phyloP scores from a whole-genome alignment of 1,140 invertebrate species.

The Neodiprion lecontei region DNA sequence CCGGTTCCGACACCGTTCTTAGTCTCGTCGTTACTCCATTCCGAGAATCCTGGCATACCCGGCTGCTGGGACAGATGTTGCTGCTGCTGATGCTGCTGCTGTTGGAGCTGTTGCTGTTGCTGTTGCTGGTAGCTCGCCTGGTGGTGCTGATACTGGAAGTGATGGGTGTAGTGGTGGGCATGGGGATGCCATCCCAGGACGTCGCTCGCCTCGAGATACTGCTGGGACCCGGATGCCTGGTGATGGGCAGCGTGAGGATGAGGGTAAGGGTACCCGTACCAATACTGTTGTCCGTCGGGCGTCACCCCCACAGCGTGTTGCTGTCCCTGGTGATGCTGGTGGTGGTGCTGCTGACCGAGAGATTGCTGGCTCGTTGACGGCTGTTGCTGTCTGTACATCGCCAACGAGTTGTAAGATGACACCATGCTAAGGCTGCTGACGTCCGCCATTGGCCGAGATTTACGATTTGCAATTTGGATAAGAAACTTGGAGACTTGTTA shows the following conservation, averaged over 20 bases:
- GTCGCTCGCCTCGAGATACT: conserved; percentile 39
- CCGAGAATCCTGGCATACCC: conserved; percentile 26
- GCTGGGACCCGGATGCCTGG: conserved; percentile 36
- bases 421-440: conserved; percentile 35
- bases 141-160: conserved; percentile 45
- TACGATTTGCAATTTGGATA: not conserved
- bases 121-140: conserved; percentile 27
- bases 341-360: conserved; percentile 29
- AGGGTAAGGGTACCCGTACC: conserved; percentile 33
- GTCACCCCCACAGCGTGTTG: conserved; percentile 23
- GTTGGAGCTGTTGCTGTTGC: conserved; percentile 34
- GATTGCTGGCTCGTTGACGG: conserved; percentile 13
- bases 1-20: conserved; percentile 37
- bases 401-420: conserved; percentile 41
- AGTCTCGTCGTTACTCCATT: conserved; percentile 49
- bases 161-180: conserved; percentile 46
- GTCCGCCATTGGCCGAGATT: conserved; percentile 26
- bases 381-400: conserved; percentile 40
- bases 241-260: conserved; percentile 28
- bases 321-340: conserved; percentile 22
- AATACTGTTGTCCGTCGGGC: conserved; percentile 31
- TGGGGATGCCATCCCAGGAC: conserved; percentile 35
- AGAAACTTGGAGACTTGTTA: too few relatives aligned
- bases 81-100: conserved; percentile 30
- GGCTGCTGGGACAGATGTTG: conserved; percentile 24